A percentile compares a stretch with the other conserved stretches of the same genome.
Conservation (phyloP, 2,797 vertebrate genomes). For the Fringilla coelebs region DNA sequence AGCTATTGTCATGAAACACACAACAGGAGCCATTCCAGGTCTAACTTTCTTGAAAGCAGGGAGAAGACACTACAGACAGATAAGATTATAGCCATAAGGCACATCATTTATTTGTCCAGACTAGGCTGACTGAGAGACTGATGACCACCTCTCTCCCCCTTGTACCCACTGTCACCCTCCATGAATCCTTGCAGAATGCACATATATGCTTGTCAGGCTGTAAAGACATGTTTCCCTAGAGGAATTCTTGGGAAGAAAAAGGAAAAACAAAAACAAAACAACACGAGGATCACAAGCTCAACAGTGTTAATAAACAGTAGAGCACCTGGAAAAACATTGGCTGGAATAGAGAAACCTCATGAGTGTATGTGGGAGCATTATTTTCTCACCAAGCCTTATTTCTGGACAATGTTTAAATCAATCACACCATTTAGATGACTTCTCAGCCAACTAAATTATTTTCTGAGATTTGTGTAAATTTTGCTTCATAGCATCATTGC, state of each 20-base stretch:
- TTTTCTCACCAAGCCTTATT: background rate
- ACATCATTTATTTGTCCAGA: background rate
- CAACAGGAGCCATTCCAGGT: background rate
- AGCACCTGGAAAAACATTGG: slow-evolving; percentile 13
- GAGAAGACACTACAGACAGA: background rate
- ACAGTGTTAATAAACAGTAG: background rate
- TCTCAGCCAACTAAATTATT: background rate
- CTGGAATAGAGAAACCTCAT: background rate
- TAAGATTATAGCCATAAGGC: background rate
- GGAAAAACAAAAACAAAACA: background rate
- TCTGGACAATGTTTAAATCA: background rate
- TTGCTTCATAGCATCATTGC: background rate
- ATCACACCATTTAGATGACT: background rate
- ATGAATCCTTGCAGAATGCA: background rate
- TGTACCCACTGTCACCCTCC: background rate
- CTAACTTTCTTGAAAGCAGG: background rate
- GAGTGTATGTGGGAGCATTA: background rate
- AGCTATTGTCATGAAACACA: background rate
- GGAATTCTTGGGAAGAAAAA: background rate
- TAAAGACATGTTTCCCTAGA: background rate
- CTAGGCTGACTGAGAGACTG: background rate
- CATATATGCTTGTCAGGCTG: background rate
- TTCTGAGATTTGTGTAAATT: background rate
- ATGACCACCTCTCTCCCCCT: background rate
- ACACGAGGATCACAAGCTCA: background rate